phyloP scores from a whole-genome alignment of 2,113 vertebrate species.

The Cromileptes altivelis region DNA sequence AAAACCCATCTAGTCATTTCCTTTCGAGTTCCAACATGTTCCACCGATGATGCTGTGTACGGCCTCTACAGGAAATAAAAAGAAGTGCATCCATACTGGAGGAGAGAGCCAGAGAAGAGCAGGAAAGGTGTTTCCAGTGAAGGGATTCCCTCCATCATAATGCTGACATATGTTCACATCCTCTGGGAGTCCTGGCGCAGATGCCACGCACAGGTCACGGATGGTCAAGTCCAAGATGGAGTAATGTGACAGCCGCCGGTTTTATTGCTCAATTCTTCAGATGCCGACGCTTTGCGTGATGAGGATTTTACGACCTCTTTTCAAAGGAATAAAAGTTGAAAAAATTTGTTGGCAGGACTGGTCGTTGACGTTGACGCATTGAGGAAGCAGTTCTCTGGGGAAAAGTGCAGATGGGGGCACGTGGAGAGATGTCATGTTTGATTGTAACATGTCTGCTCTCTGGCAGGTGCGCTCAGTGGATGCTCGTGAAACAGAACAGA shows the following conservation, averaged over 20 bases:
- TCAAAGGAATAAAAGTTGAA: conserved; percentile 1
- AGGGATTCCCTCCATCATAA: conserved; percentile 46
- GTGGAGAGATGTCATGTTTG: conserved; percentile 10
- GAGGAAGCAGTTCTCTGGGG: not conserved
- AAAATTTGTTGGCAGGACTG: not conserved
- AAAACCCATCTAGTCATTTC: conserved; percentile 13
- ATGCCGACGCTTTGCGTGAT: conserved; percentile 11
- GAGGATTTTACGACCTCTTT: conserved; percentile 22
- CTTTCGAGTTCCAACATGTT: conserved; percentile 28
- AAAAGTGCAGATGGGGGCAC: conserved; percentile 38
- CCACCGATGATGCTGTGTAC: not conserved
- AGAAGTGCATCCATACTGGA: conserved; percentile 6
- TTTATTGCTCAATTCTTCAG: conserved; percentile 31
- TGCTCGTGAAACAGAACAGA: conserved; percentile 45
- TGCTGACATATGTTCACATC: conserved; percentile 32
- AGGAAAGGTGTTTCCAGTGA: conserved; percentile 32
- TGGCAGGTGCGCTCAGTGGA: conserved; percentile 46
- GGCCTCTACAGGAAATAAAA: conserved; percentile 39
- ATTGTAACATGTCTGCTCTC: conserved; percentile 22
- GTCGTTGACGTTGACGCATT: not conserved
- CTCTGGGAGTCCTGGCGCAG: conserved; percentile 22
- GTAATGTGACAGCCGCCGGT: conserved; percentile 43
- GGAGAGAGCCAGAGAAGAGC: not conserved
- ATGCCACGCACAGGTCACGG: conserved; percentile 32
- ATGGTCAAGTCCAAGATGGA: conserved; percentile 43